Conservation (phyloP, 2,797 vertebrate species). For the Chaetophractus vellerosus region DNA sequence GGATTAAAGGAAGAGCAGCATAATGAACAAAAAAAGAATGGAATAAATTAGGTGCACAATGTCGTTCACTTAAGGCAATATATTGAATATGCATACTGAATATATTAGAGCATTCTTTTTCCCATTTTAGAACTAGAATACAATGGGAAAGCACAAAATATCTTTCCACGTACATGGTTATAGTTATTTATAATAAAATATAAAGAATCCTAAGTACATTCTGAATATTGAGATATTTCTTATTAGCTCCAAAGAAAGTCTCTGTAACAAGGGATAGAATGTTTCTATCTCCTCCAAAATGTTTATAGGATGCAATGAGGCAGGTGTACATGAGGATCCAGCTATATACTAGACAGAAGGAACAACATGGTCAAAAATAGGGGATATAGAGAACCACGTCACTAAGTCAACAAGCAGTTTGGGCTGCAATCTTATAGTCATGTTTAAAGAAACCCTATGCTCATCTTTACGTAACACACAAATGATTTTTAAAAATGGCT, state of each 20-base stretch:
- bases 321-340: neutral
- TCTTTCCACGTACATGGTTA: neutral
- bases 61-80: neutral
- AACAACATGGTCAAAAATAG: neutral
- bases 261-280: neutral
- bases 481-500: neutral
- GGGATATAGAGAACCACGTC: neutral
- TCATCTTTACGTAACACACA: neutral
- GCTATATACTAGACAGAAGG: neutral
- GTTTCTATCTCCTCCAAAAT: neutral
- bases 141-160: neutral
- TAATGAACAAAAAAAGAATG: neutral
- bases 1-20: neutral
- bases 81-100: neutral
- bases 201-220: neutral
- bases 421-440: neutral
- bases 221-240: neutral
- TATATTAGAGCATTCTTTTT: fast-evolving
- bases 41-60: neutral
- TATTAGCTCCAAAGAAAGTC: slow-evolving; percentile 31
- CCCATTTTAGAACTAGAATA: neutral
- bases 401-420: neutral
- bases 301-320: neutral
- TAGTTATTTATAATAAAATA: neutral
- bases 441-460: neutral